Conservation (phyloP, 2,113 vertebrate genomes). For the Dipodomys spectabilis region DNA sequence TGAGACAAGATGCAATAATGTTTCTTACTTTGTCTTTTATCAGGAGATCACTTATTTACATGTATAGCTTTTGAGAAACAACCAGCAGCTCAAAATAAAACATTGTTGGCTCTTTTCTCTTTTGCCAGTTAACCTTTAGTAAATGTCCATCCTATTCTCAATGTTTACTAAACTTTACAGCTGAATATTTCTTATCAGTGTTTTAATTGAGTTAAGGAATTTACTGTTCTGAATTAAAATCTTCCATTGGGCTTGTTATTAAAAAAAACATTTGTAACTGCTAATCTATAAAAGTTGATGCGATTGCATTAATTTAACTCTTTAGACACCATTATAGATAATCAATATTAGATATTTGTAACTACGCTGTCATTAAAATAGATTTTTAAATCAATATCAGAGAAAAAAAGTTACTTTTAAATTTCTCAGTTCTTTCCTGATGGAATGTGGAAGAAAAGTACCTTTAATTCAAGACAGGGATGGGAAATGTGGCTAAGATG, state of each 20-base stretch:
- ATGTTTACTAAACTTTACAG: constrained; percentile 7
- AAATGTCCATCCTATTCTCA: constrained; percentile 25
- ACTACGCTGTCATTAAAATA: constrained; percentile 53
- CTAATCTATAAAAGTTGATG: constrained; percentile 27
- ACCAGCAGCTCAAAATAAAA: constrained; percentile 54
- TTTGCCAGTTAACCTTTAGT: constrained; percentile 4
- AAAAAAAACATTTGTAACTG: constrained; percentile 45
- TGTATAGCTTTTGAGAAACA: constrained; percentile 42
- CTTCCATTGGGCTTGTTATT: background rate
- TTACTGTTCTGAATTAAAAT: constrained; percentile 54
- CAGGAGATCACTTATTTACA: constrained; percentile 27
- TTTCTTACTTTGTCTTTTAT: constrained; percentile 36
- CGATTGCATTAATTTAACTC: constrained; percentile 12
- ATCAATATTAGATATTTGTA: constrained; percentile 42
- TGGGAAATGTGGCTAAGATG: background rate
- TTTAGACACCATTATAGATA: background rate
- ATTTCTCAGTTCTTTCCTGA: constrained; percentile 9
- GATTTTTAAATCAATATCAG: constrained; percentile 2
- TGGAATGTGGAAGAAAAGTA: constrained; percentile 42
- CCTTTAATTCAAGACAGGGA: background rate
- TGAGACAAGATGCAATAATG: background rate
- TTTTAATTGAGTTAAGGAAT: constrained; percentile 39
- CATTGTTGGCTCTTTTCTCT: background rate
- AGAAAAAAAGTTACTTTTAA: constrained; percentile 37
- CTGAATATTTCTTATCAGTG: background rate